Conservation (phyloP, 2,113 vertebrate species). For the Carassius auratus region DNA sequence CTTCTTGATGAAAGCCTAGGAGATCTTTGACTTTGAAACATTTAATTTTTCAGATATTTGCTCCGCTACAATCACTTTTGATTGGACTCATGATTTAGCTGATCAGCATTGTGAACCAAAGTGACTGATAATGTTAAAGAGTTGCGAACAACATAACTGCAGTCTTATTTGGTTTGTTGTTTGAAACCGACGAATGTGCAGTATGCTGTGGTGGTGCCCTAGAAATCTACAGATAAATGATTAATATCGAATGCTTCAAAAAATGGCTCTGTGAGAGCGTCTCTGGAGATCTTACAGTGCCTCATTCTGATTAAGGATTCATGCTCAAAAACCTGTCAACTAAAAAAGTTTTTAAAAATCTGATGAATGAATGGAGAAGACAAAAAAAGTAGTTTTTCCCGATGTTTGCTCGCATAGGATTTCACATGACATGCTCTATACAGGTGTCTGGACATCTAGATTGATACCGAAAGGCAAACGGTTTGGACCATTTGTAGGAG, state of each 20-base stretch:
- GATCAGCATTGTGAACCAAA: slow-evolving; percentile 7
- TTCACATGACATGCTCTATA: slow-evolving; percentile 38
- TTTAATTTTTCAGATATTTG: neutral
- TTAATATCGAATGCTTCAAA: slow-evolving; percentile 17
- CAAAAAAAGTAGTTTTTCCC: neutral
- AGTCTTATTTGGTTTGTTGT: slow-evolving; percentile 7
- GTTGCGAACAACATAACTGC: neutral
- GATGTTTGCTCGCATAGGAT: neutral
- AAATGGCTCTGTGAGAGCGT: slow-evolving; percentile 15
- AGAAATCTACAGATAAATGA: slow-evolving; percentile 24
- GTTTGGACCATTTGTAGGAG: slow-evolving; percentile 91
- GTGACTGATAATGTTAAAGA: neutral
- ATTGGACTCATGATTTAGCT: neutral
- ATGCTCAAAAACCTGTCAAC: neutral
- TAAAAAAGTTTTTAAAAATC: neutral
- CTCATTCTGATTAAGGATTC: slow-evolving; percentile 13
- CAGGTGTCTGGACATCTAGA: slow-evolving; percentile 91
- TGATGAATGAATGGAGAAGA: neutral
- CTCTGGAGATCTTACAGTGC: slow-evolving; percentile 6
- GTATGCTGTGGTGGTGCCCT: neutral
- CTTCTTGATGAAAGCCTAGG: neutral
- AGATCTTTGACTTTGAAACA: neutral
- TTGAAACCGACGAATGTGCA: neutral
- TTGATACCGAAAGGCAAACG: slow-evolving; percentile 90
- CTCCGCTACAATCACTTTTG: neutral